These are phyloP conservation scores for Zonitis immaculata DNA, from an alignment of 2,888 invertebrate species.

Conservation along the genomic window DNA sequence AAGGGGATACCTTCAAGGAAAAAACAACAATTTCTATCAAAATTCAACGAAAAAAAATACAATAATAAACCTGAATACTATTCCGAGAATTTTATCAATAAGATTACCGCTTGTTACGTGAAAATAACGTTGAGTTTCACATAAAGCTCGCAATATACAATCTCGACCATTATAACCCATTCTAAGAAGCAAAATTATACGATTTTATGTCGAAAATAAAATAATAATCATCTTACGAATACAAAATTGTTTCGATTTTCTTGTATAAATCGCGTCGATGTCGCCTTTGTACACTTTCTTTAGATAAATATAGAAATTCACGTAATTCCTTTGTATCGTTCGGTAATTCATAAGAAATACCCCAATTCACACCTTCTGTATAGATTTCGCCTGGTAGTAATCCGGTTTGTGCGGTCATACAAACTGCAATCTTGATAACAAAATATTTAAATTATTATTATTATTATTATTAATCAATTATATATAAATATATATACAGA, in stretches of 20 bases:
- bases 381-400: conserved; percentile 46
- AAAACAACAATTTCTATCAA: background rate
- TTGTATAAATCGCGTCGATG: conserved; percentile 64
- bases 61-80: conserved; percentile 59
- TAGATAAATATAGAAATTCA: conserved; percentile 32
- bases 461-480: conserved; percentile 34
- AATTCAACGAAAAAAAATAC: background rate
- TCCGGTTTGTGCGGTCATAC: conserved; percentile 54
- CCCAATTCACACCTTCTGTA: conserved; percentile 65
- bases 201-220: background rate
- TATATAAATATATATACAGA: too few species aligned
- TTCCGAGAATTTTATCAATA: conserved; percentile 65
- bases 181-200: conserved; percentile 45
- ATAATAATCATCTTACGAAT: conserved; percentile 57
- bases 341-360: conserved; percentile 69
- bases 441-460: background rate
- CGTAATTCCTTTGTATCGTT: conserved; percentile 51
- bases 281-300: conserved; percentile 55
- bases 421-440: conserved; percentile 52
- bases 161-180: conserved; percentile 68
- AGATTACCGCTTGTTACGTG: conserved; percentile 55
- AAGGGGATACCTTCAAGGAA: conserved; percentile 13
- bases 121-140: conserved; percentile 64
- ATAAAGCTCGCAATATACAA: conserved; percentile 66
- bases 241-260: conserved; percentile 63